Evolutionary conservation across 2,888 invertebrate genomes (phyloP).

Genomic region (Candidula unifasciata): DNA sequence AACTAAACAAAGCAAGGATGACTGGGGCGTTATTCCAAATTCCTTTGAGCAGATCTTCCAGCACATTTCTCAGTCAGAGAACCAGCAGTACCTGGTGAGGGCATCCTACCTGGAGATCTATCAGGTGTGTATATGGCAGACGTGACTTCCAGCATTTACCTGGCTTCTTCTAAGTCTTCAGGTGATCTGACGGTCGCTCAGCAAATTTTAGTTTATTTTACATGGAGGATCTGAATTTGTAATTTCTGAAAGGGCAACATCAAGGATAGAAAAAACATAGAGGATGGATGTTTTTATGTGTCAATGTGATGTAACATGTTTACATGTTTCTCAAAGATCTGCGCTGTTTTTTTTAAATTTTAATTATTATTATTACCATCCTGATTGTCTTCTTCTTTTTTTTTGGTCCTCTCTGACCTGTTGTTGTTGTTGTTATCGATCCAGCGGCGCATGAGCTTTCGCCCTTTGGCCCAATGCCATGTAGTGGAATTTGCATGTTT

Average conservation of each 20-base stretch:
- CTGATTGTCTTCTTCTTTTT: not conserved
- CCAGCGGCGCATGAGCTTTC: too few relatives aligned
- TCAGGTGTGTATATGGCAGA: slow-evolving; percentile 83
- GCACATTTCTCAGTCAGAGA: slow-evolving; percentile 92
- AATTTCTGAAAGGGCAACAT: too few relatives aligned
- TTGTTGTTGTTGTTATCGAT: too few relatives aligned
- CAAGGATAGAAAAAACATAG: too few relatives aligned
- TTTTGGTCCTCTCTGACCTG: too few relatives aligned
- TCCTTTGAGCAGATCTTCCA: slow-evolving; percentile 98
- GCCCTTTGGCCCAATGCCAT: too few relatives aligned
- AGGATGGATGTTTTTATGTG: too few relatives aligned
- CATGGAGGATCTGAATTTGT: too few relatives aligned
- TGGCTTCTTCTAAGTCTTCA: not conserved
- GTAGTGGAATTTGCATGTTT: too few relatives aligned
- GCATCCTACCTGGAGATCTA: slow-evolving; percentile 98
- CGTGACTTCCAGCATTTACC: not conserved
- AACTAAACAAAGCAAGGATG: slow-evolving; percentile 82
- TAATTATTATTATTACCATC: not conserved
- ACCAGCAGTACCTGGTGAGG: slow-evolving; percentile 95
- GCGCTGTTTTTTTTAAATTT: not conserved
- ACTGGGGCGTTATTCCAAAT: slow-evolving; percentile 93
- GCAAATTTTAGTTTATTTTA: too few relatives aligned
- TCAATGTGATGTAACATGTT: too few relatives aligned
- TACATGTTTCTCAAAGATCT: not conserved
- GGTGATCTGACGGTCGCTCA: too few relatives aligned